These are phyloP conservation scores for Papilio aristodemus DNA, from an alignment of 1,140 invertebrate species.

Conservation along the genomic window DNA sequence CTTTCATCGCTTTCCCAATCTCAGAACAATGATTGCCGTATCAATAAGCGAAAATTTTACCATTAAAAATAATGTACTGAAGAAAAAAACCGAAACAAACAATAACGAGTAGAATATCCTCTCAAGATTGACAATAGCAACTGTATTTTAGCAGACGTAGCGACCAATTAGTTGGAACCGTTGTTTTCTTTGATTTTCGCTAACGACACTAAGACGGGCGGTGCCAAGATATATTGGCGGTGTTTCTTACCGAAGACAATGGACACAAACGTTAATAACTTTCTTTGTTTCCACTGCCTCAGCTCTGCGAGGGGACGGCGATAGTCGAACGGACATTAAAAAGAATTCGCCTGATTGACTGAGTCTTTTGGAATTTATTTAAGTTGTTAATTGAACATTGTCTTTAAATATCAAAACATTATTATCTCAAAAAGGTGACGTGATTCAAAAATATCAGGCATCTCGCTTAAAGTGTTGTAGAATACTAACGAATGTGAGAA, in stretches of 20 bases:
- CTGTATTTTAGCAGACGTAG: constrained; percentile 56
- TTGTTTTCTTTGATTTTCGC: constrained; percentile 40
- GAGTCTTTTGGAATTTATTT: constrained; percentile 34
- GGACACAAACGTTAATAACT: constrained; percentile 69
- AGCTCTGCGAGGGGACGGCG: constrained; percentile 43
- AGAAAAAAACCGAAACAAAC: constrained; percentile 58
- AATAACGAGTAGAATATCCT: constrained; percentile 53
- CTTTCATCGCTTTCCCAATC: neutral
- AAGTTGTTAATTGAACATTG: constrained; percentile 12
- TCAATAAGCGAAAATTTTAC: constrained; percentile 50
- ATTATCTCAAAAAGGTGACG: too few species aligned
- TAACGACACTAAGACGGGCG: constrained; percentile 41
- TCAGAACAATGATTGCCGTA: constrained; percentile 27
- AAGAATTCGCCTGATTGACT: constrained; percentile 39
- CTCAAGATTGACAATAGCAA: constrained; percentile 55
- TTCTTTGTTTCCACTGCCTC: constrained; percentile 61
- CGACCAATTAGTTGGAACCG: constrained; percentile 45
- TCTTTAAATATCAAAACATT: too few species aligned
- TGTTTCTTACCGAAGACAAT: constrained; percentile 58
- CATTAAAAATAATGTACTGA: constrained; percentile 50
- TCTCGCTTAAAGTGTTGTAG: too few species aligned
- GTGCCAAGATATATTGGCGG: constrained; percentile 48
- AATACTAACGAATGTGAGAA: too few species aligned
- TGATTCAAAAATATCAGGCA: too few species aligned
- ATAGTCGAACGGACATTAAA: constrained; percentile 55